Evolutionary conservation across 2,113 vertebrate genomes (phyloP).

Genomic region (Pimephales promelas): DNA sequence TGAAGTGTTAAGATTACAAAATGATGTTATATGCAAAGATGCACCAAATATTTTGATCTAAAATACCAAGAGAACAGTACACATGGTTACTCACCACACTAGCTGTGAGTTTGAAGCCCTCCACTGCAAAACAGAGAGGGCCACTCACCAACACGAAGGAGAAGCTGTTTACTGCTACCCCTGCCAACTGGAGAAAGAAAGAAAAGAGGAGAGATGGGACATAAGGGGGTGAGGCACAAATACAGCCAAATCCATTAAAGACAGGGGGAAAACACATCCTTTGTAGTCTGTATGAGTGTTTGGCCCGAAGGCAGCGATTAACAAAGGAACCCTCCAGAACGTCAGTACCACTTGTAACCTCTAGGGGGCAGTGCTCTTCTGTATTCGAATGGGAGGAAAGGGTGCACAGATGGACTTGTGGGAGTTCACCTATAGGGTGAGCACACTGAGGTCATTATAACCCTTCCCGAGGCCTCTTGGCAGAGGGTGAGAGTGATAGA

Average conservation of each 20-base stretch:
- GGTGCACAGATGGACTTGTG: conserved; percentile 70
- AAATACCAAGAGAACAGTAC: not conserved
- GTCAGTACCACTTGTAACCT: conserved; percentile 12
- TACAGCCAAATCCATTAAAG: conserved; percentile 21
- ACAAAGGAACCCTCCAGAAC: not conserved
- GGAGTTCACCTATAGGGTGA: conserved; percentile 68
- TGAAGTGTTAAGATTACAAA: not conserved
- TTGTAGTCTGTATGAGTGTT: conserved; percentile 31
- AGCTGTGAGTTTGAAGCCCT: conserved; percentile 77
- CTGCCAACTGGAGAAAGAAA: conserved; percentile 30
- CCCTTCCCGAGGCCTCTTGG: conserved; percentile 68
- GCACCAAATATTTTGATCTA: not conserved
- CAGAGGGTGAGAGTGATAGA: conserved; percentile 59
- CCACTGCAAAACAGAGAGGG: conserved; percentile 80
- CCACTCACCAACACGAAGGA: conserved; percentile 70
- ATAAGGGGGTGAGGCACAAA: conserved; percentile 17
- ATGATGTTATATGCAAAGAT: not conserved
- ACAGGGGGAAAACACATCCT: not conserved
- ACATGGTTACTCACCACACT: conserved; percentile 64
- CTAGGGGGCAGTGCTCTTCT: conserved; percentile 5
- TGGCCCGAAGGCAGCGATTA: conserved; percentile 35
- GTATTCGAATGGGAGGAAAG: not conserved
- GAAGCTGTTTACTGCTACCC: conserved; percentile 51
- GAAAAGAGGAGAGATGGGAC: conserved; percentile 26
- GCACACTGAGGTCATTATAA: conserved; percentile 71